phyloP scores from a whole-genome alignment of 2,113 vertebrate species.

The Chitala chitala region DNA sequence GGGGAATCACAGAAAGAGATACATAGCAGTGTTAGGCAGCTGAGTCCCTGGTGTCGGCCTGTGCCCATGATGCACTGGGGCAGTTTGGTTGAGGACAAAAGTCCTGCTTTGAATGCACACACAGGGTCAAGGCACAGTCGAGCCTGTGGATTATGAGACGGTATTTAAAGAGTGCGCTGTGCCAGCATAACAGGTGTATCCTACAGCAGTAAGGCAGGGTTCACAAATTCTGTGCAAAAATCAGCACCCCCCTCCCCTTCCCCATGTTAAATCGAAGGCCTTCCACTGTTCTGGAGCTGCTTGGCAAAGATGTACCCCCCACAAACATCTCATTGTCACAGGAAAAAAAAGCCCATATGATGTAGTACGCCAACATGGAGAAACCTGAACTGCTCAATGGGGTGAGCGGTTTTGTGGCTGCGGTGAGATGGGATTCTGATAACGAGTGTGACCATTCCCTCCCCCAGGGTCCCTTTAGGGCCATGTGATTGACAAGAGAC shows the following conservation, averaged over 20 bases:
- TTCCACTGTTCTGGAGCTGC: too few species aligned
- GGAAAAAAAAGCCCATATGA: too few species aligned
- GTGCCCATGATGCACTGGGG: constrained; percentile 24
- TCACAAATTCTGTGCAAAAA: background rate
- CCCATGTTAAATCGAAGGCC: background rate
- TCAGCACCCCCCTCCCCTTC: too few species aligned
- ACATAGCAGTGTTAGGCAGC: constrained; percentile 36
- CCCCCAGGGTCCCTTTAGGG: too few species aligned
- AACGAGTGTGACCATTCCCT: background rate
- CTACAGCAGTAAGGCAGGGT: background rate
- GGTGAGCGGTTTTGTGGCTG: background rate
- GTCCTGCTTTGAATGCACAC: constrained; percentile 9
- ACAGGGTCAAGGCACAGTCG: constrained; percentile 11
- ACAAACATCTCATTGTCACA: too few species aligned
- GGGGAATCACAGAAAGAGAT: constrained; percentile 24
- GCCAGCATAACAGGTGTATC: constrained; percentile 48
- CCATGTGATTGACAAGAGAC: too few species aligned
- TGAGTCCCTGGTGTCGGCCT: constrained; percentile 25
- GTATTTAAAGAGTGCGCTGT: constrained; percentile 31
- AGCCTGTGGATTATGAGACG: constrained; percentile 37
- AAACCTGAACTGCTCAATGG: background rate
- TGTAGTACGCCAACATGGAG: background rate
- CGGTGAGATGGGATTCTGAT: background rate
- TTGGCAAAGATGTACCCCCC: too few species aligned
- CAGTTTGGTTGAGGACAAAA: constrained; percentile 34